Base-by-base conservation (phyloP, 2,888 invertebrate genomes). In the Ophion ventricosus region DNA sequence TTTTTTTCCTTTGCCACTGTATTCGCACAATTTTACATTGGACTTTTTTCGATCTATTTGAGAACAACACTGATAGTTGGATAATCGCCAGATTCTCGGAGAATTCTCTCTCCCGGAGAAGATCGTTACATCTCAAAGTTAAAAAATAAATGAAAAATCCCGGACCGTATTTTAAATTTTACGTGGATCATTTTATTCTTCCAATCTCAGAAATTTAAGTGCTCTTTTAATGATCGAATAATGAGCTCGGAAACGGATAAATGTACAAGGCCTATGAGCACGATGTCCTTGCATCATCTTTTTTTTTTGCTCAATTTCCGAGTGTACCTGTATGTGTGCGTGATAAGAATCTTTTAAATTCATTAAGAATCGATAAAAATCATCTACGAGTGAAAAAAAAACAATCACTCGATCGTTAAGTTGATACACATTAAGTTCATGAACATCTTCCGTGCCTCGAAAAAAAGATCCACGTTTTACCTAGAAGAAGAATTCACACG, bases 321-420 rank as follows among this genome's bases (percentile, higher is more conserved):
- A 17, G 23, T 25, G 23, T 72, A 2, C 20, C 20, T 59, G 29
- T 43, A 23, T 23, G 29, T 2, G 14, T 43, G 11, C 14, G 57
- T 14, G 57, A 57, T 57, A 57, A 57, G 20, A 57, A 57, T 57
- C 57, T 20, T 57, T 4, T 3, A 57, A 57, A 57, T 23, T n/a
- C 29, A 59, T 23, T 29, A 72, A 35, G 57, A 72, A 72, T 23
- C 40, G 35, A 73, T 73, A 61, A 73, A 69, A 73, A 73, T 59
- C 61, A 73, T 73, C 61, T 14, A 10, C 73, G 43, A 61, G 61
- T 3, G 70, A 43, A 43, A 14, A 70, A 35, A 11, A 57, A 43
- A 14, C 20, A 72, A 14, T 43, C 11, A 4, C 35, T 20, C 25
- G 73, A 61, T 73, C 61, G 61, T 43, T 25, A 73, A 61, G 25